Conservation (phyloP, 2,888 invertebrate species). For the Agrochola circellaris region DNA sequence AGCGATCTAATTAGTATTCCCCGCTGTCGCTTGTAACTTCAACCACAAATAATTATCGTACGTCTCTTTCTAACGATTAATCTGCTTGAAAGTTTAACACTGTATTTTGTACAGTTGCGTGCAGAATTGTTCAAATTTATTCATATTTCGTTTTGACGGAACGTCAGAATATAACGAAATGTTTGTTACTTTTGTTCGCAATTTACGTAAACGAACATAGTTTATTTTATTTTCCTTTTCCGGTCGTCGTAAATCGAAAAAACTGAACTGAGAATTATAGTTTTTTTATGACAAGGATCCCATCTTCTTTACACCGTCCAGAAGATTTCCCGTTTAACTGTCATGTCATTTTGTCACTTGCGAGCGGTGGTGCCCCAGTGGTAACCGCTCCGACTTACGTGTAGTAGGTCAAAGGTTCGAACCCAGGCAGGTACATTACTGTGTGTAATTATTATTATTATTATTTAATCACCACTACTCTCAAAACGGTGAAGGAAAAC, state of each 20-base stretch:
- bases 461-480: too few relatives aligned
- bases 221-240: slow-evolving; percentile 10
- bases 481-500: neutral
- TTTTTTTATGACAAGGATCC: neutral
- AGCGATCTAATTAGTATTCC: slow-evolving; percentile 41
- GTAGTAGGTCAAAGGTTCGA: too few relatives aligned
- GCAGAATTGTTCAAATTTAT: slow-evolving; percentile 64
- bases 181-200: slow-evolving; percentile 17
- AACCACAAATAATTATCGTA: slow-evolving; percentile 58
- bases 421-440: too few relatives aligned
- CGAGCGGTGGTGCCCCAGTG: too few relatives aligned
- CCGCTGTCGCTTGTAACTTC: slow-evolving; percentile 52
- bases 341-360: slow-evolving; percentile 16
- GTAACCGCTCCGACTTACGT: too few relatives aligned
- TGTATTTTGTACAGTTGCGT: slow-evolving; percentile 77
- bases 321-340: neutral
- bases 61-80: slow-evolving; percentile 78
- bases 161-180: slow-evolving; percentile 6
- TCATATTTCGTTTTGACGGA: slow-evolving; percentile 39
- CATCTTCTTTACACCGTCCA: neutral
- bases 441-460: too few relatives aligned
- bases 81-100: slow-evolving; percentile 81
- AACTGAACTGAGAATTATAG: neutral
- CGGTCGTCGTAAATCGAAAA: neutral
- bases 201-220: neutral